Conservation (phyloP, 1,140 invertebrate species). For the Neuroterus valhalla region DNA sequence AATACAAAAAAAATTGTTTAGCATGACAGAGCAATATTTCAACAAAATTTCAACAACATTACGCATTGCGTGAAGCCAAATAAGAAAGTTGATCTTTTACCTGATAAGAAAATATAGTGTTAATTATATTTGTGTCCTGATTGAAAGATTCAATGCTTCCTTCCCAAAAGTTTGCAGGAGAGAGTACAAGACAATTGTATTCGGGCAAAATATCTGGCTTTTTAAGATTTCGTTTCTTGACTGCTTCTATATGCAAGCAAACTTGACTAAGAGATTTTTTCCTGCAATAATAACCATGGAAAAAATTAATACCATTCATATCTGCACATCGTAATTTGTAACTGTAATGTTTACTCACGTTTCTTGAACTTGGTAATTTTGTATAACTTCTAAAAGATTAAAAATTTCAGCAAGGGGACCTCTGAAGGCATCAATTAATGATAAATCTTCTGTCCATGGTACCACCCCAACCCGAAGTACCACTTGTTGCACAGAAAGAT, state of each 20-base stretch:
- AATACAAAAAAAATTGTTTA: conserved; percentile 43
- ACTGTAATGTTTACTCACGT: conserved; percentile 76
- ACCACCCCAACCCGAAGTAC: conserved; percentile 83
- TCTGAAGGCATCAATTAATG: conserved; percentile 90
- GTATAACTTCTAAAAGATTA: conserved; percentile 87
- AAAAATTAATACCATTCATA: conserved; percentile 14
- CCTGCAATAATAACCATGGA: conserved; percentile 65
- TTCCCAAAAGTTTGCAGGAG: conserved; percentile 95
- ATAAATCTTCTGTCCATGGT: conserved; percentile 89
- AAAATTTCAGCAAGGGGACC: conserved; percentile 92
- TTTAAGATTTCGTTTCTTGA: conserved; percentile 79
- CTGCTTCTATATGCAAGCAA: conserved; percentile 90
- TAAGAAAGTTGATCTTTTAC: conserved; percentile 71
- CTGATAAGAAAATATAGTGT: conserved; percentile 88
- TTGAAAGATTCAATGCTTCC: conserved; percentile 86
- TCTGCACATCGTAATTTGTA: conserved; percentile 13
- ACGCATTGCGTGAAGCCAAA: too few species aligned
- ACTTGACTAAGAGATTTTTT: conserved; percentile 84
- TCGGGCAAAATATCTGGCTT: conserved; percentile 84
- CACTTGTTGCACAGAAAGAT: conserved; percentile 90
- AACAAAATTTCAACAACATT: background rate
- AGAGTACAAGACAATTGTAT: conserved; percentile 93
- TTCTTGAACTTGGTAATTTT: conserved; percentile 87
- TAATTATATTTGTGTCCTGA: conserved; percentile 85
- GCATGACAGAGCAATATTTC: conserved; percentile 20